Base-by-base conservation (phyloP, 2,113 vertebrate species). In the Xyliphius kryptos region DNA sequence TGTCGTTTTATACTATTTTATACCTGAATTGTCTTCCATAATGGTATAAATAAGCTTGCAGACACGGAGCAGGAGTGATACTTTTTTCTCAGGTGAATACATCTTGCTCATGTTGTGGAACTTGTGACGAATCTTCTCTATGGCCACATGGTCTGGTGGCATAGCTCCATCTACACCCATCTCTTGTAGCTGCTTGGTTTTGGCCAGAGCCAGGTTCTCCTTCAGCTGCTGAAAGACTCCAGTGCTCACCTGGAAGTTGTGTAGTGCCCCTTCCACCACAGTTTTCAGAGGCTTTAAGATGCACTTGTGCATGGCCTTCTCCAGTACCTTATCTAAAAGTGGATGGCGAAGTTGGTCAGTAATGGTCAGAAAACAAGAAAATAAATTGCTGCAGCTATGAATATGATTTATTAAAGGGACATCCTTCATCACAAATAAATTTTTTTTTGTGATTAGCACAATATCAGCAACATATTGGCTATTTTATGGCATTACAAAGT, bases 11-110 rank as follows among this genome's bases (percentile, higher is more conserved):
- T 76, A 54, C 49, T 53, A 40, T 77, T 17, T 19, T 61, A 12
- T 84, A 98, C 95, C 94, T 77, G 95, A 97, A 89, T 96, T 94
- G 75, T 89, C 94, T 81, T 95, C 93, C 94, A 97, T 98, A 71
- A 93, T 90, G 6, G 89, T 95, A 78, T 98, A 98, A 80, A 98
- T 97, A 66, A 97, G 75, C 77, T 98, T 98, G 81, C 95, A 98
- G 58, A 97, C 90, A 50, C 90, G 81, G 63, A 98, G 81, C 69
- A 98, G 85, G 67, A 93, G 78, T 75, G 89, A 89, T 73, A 98
- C 95, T 75, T 98, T 98, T 80, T 96, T 97, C 72, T 97, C 94
- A 0, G 95, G 95, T 0, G 95, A 97, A 76, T 97, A 98, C 90
- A 91, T 91, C 74, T 97, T 97, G 78, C 90, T 88, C 95, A 98